Base-by-base conservation (phyloP, 2,113 vertebrate species). In the Otis tarda region DNA sequence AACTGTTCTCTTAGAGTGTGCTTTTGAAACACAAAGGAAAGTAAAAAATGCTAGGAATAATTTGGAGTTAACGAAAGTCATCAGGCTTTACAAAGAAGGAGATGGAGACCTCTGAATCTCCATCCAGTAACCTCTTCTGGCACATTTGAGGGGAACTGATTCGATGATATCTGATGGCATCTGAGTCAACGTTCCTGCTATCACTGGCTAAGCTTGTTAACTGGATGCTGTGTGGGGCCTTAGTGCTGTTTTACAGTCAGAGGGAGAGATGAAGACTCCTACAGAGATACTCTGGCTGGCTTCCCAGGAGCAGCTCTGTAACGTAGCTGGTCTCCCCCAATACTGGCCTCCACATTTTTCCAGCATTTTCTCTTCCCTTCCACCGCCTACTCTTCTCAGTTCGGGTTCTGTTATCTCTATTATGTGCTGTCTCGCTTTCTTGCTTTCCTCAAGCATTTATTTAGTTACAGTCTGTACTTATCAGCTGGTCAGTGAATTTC, bases 311-410 rank as follows among this genome's bases (percentile, higher is more conserved):
- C 92, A 85, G 68, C 87, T 89, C 82, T 65, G 47, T 33, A 91
- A 37, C 21, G 37, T 60, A 89, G 47, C 39, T 87, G 31, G 31
- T 70, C 59, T 95, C 83, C 97, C 97, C 97, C 97, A 91, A 91
- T 93, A 97, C 74, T 93, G 96, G 93, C 95, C 97, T 97, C 95
- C 65, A 75, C 93, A 96, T 97, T 97, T 92, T 94, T 96, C 87
- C 90, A 88, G 85, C 27, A 57, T 85, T 83, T 95, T 95, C 90
- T 86, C 69, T 94, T 89, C 33, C 57, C 47, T 93, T 93, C 94
- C 78, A 92, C 90, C 60, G 7, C 79, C 91, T 90, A 92, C 67
- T 92, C 92, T 90, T 94, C 97, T 91, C 76, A 91, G 82, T 96
- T 92, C 94, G 95, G 74, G 12, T 74, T 98, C 95, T 97, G 96